Evolutionary conservation across 2,888 invertebrate species (phyloP).

Genomic region (Coelinius sp.): DNA sequence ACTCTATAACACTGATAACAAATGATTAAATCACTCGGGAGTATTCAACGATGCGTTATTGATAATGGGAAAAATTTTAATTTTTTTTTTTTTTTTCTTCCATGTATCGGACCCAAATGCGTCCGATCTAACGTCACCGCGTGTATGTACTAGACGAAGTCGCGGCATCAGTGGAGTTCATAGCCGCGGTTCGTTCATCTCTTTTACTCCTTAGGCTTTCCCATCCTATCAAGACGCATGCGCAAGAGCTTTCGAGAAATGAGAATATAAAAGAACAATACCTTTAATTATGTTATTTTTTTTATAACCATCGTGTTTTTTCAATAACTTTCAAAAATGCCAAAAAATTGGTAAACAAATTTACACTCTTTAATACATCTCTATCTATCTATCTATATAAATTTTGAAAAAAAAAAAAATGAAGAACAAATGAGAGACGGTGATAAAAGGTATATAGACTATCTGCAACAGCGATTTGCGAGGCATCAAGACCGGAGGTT

Average conservation of each 20-base stretch:
- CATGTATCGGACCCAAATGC: background rate
- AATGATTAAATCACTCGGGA: background rate
- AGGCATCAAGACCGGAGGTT: background rate
- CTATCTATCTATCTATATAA: no score
- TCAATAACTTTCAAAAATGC: no score
- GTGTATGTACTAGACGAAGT: background rate
- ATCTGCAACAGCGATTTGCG: conserved; percentile 7
- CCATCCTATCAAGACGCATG: background rate
- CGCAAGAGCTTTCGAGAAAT: background rate
- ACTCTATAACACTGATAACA: background rate
- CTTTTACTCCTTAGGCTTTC: background rate
- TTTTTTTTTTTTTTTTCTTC: background rate
- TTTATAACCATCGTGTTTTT: no score
- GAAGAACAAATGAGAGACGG: background rate
- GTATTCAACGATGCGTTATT: background rate
- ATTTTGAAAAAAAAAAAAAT: background rate
- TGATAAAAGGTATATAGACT: conserved; percentile 5
- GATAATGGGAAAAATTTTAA: background rate
- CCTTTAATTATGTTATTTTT: no score
- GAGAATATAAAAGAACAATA: background rate
- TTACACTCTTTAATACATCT: no score
- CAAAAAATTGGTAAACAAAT: no score
- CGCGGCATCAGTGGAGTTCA: background rate
- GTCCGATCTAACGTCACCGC: conserved; percentile 1
- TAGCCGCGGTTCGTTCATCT: background rate